These are phyloP conservation scores for Porites divaricata DNA, from an alignment of 92 coral and sea anemone genomes.

Conservation along the genomic window DNA sequence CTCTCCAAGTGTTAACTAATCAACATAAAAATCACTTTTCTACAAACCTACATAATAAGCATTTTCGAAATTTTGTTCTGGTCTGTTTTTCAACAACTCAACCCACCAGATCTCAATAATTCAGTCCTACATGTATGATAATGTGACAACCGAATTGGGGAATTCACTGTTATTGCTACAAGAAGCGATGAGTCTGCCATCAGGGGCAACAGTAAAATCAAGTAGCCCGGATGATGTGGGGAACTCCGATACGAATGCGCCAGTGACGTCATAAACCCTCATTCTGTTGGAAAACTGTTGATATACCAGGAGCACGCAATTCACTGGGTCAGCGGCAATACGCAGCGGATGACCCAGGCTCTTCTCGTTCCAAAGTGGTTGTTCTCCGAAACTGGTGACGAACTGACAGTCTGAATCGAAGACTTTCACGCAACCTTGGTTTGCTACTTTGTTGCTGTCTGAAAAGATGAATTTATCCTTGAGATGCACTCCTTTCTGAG, in stretches of 20 bases:
- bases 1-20: too few relatives aligned
- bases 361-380: conserved; percentile 43
- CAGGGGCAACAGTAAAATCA: conserved; percentile 37
- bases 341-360: conserved; percentile 43
- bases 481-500: conserved; percentile 40
- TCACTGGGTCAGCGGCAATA: conserved; percentile 49
- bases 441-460: conserved; percentile 30
- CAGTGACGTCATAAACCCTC: conserved; percentile 32
- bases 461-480: conserved; percentile 42
- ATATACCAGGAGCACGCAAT: conserved; percentile 36
- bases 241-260: conserved; percentile 35
- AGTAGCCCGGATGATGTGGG: conserved; percentile 38
- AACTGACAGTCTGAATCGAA: conserved; percentile 34
- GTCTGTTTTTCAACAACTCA: not conserved
- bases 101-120: not conserved
- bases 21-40: too few relatives aligned
- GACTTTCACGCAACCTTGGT: conserved; percentile 44
- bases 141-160: conserved; percentile 34
- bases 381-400: conserved; percentile 26
- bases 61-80: not conserved
- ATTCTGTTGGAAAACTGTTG: conserved; percentile 25
- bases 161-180: conserved; percentile 42
- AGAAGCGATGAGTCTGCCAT: conserved; percentile 19
- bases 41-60: too few relatives aligned
- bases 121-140: conserved; percentile 21